These are phyloP conservation scores for Pedicia rivosa DNA, from an alignment of 2,888 invertebrate species.

Conservation along the genomic window DNA sequence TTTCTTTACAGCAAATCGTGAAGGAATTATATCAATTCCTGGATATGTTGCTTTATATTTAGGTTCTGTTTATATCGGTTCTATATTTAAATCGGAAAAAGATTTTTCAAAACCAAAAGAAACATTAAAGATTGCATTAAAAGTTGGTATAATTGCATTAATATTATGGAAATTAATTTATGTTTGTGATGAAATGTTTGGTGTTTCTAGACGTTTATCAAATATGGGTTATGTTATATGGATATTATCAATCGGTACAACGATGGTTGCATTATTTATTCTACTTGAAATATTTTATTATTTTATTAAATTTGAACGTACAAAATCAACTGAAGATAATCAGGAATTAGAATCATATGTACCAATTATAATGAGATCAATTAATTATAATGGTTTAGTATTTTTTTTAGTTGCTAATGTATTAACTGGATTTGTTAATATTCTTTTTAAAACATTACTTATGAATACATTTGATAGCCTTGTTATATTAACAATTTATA, in stretches of 20 bases:
- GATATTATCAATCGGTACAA: slow-evolving; percentile 48
- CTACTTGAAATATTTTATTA: slow-evolving; percentile 32
- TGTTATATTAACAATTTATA: slow-evolving; percentile 40
- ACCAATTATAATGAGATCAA: slow-evolving; percentile 46
- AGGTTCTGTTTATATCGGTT: slow-evolving; percentile 48
- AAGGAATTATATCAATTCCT: slow-evolving; percentile 71
- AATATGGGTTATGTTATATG: slow-evolving; percentile 71
- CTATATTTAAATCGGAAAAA: slow-evolving; percentile 29
- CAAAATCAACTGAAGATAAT: slow-evolving; percentile 13
- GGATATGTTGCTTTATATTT: slow-evolving; percentile 79
- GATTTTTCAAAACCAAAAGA: slow-evolving; percentile 18
- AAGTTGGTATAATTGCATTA: slow-evolving; percentile 17
- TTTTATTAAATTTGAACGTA: slow-evolving; percentile 18
- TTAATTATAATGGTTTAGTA: slow-evolving; percentile 68
- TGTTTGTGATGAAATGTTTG: slow-evolving; percentile 33
- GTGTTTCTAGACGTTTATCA: slow-evolving; percentile 63
- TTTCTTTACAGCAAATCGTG: slow-evolving; percentile 71
- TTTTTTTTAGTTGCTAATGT: slow-evolving; percentile 75
- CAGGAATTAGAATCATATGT: slow-evolving; percentile 17
- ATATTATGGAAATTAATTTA: slow-evolving; percentile 33
- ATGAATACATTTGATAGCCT: slow-evolving; percentile 31
- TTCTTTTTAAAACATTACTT: slow-evolving; percentile 45
- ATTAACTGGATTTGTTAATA: slow-evolving; percentile 69
- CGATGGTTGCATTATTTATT: slow-evolving; percentile 37
- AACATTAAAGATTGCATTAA: slow-evolving; percentile 17